Evolutionary conservation across 2,888 invertebrate species (phyloP).

Genomic region (Penaeus monodon): DNA sequence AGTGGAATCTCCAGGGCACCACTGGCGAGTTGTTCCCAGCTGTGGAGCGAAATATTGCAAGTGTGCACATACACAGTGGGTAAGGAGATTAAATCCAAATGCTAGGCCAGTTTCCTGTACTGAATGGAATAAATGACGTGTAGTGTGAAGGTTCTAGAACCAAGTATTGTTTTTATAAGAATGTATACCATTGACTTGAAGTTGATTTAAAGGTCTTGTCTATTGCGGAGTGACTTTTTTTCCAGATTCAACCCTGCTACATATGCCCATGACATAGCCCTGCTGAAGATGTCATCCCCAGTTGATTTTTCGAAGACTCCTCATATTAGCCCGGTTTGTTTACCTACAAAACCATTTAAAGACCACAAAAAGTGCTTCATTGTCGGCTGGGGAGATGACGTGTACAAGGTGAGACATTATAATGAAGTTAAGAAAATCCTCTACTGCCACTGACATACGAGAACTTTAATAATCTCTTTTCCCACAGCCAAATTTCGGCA

Average conservation of each 20-base stretch:
- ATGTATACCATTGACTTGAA: neutral
- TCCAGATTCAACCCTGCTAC: slow-evolving; percentile 48
- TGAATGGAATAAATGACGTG: neutral
- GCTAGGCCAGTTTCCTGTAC: neutral
- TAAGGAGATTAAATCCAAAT: slow-evolving; percentile 1
- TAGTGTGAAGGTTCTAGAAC: neutral
- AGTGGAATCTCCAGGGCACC: slow-evolving; percentile 54
- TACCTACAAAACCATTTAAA: slow-evolving; percentile 37
- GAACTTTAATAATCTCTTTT: neutral
- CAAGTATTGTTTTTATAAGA: neutral
- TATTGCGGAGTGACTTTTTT: neutral
- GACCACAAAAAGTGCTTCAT: slow-evolving; percentile 53
- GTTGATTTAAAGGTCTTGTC: neutral
- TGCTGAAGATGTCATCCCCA: slow-evolving; percentile 33
- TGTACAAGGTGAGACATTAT: slow-evolving; percentile 45
- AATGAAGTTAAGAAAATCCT: neutral
- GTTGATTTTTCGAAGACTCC: slow-evolving; percentile 45
- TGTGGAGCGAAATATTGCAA: slow-evolving; percentile 35
- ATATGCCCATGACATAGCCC: slow-evolving; percentile 46
- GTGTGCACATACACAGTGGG: slow-evolving; percentile 48
- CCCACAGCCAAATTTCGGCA: slow-evolving; percentile 51
- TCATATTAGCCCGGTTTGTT: slow-evolving; percentile 46
- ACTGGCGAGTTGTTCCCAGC: slow-evolving; percentile 54
- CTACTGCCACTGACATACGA: neutral
- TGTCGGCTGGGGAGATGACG: slow-evolving; percentile 59